Evolutionary conservation across 1,140 invertebrate species (phyloP).

Genomic region (Pectinophora gossypiella): DNA sequence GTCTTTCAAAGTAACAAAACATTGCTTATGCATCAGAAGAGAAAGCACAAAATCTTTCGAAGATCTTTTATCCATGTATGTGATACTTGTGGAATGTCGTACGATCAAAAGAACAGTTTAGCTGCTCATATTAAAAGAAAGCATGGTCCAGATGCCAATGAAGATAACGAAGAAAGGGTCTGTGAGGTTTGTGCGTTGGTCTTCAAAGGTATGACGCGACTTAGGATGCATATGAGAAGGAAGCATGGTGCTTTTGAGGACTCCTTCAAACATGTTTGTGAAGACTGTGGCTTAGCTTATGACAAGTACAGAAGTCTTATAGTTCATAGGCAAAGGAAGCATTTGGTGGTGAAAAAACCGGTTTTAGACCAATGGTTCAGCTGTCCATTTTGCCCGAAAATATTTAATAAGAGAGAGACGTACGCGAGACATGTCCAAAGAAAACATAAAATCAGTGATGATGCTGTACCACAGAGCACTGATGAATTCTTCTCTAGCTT

Average conservation of each 20-base stretch:
- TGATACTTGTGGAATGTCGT: slow-evolving; percentile 57
- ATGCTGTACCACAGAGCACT: slow-evolving; percentile 18
- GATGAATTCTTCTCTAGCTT: slow-evolving; percentile 24
- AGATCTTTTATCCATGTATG: slow-evolving; percentile 56
- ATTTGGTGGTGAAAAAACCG: slow-evolving; percentile 30
- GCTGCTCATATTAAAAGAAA: slow-evolving; percentile 61
- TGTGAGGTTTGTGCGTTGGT: slow-evolving; percentile 63
- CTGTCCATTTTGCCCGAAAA: slow-evolving; percentile 60
- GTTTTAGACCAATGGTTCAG: slow-evolving; percentile 44
- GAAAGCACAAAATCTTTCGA: slow-evolving; percentile 51
- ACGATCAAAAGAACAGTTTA: slow-evolving; percentile 58
- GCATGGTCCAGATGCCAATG: slow-evolving; percentile 48
- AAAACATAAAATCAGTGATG: slow-evolving; percentile 50
- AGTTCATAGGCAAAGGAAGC: slow-evolving; percentile 58
- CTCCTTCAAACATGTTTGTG: slow-evolving; percentile 49
- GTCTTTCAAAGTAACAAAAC: slow-evolving; percentile 57
- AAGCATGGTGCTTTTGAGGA: slow-evolving; percentile 59
- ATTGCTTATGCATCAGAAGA: slow-evolving; percentile 52
- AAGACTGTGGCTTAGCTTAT: slow-evolving; percentile 57
- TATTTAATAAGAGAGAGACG: slow-evolving; percentile 55
- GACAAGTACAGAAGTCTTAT: slow-evolving; percentile 60
- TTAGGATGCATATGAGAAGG: slow-evolving; percentile 63
- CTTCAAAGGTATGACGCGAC: slow-evolving; percentile 54
- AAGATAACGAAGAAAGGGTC: slow-evolving; percentile 50
- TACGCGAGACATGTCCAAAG: slow-evolving; percentile 61